Evolutionary conservation across 2,113 vertebrate genomes (phyloP).

Genomic region (Perca flavescens): DNA sequence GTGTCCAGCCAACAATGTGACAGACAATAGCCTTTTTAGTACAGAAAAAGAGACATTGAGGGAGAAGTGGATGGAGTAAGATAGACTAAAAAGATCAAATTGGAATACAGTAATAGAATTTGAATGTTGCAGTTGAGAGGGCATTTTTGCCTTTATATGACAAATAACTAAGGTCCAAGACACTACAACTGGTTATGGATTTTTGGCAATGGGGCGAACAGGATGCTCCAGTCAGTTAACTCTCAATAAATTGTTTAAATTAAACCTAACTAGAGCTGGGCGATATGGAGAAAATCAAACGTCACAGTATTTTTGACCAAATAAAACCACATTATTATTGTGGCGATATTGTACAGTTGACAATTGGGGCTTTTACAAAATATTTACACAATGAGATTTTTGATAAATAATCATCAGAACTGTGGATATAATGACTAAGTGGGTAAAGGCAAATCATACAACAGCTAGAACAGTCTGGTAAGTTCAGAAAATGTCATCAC

Average conservation of each 20-base stretch:
- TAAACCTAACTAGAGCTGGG: neutral
- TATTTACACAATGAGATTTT: too few species aligned
- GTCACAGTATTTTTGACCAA: too few species aligned
- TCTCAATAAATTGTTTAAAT: neutral
- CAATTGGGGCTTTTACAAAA: too few species aligned
- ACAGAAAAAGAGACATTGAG: neutral
- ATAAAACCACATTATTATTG: too few species aligned
- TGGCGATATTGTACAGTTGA: too few species aligned
- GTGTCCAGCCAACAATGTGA: conserved; percentile 41
- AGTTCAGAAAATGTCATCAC: too few species aligned
- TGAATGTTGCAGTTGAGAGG: neutral
- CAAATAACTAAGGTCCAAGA: neutral
- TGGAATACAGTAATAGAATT: neutral
- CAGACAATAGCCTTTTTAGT: neutral
- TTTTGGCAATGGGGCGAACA: too few species aligned
- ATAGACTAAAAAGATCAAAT: neutral
- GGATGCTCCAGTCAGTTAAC: neutral
- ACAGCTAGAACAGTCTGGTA: too few species aligned
- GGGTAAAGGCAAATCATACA: too few species aligned
- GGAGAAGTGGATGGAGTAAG: neutral
- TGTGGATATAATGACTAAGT: too few species aligned
- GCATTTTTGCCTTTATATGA: neutral
- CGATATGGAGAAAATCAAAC: too few species aligned
- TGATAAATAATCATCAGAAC: too few species aligned
- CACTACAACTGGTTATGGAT: neutral